Conservation (phyloP, 2,888 invertebrate genomes). For the Pristionchus exspectatus region DNA sequence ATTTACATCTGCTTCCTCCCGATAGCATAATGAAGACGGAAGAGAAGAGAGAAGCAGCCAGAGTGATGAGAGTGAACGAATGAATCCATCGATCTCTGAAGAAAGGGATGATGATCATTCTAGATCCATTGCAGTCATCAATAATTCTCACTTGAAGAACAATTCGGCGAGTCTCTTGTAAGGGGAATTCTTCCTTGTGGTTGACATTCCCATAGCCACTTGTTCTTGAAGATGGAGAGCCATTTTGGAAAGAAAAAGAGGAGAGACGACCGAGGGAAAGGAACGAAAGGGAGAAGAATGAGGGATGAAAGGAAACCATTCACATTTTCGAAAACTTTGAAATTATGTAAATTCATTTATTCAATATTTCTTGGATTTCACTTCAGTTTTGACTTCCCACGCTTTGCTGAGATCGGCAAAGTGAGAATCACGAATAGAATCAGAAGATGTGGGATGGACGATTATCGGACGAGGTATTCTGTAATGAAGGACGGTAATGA, state of each 20-base stretch:
- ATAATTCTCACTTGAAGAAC: background rate
- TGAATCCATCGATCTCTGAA: constrained; percentile 31
- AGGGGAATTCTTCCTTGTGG: constrained; percentile 42
- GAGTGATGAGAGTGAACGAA: constrained; percentile 23
- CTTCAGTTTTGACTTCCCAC: constrained; percentile 12
- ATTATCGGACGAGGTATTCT: background rate
- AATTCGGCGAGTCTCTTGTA: constrained; percentile 42
- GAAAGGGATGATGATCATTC: too few species aligned
- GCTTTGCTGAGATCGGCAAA: constrained; percentile 30
- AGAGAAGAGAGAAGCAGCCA: constrained; percentile 15
- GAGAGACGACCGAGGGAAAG: constrained; percentile 7
- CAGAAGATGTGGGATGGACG: background rate
- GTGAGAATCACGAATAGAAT: background rate
- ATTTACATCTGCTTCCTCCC: constrained; percentile 33
- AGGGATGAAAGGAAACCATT: background rate
- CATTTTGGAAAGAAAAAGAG: constrained; percentile 2
- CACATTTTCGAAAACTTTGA: background rate
- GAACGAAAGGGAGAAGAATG: background rate
- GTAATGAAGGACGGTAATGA: background rate
- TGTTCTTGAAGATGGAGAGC: constrained; percentile 47
- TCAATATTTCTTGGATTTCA: background rate
- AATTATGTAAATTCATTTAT: constrained; percentile 14
- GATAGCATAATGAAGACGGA: constrained; percentile 23
- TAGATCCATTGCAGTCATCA: background rate
- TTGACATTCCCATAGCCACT: constrained; percentile 16